phyloP scores from a whole-genome alignment of 2,797 vertebrate genomes.

The Phaenicophaeus curvirostris region DNA sequence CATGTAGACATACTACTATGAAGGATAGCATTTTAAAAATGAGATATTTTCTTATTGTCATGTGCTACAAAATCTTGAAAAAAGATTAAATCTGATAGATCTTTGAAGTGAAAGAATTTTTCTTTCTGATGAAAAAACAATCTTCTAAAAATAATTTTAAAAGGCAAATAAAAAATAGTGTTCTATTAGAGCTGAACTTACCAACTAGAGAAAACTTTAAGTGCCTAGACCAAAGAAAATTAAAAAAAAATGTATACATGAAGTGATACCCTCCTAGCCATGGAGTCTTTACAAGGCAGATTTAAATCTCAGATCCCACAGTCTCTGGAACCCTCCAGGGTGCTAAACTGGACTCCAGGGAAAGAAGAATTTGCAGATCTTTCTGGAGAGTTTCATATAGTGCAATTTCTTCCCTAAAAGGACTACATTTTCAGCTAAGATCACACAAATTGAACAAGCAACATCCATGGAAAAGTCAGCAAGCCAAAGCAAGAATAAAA shows the following conservation, averaged over 20 bases:
- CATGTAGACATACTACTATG: neutral
- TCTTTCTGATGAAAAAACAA: neutral
- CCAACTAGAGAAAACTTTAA: neutral
- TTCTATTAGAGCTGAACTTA: neutral
- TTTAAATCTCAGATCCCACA: neutral
- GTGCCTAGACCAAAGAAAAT: neutral
- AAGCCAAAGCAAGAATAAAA: neutral
- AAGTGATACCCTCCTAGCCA: neutral
- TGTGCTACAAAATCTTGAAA: neutral
- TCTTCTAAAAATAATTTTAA: neutral
- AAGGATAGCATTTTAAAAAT: neutral
- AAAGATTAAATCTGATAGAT: neutral
- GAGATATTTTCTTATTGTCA: neutral
- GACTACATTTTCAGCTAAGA: neutral
- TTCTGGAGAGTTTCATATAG: neutral
- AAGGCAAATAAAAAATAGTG: neutral
- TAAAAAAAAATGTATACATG: neutral
- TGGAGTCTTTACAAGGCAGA: neutral
- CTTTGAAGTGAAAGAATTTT: neutral
- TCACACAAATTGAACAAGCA: neutral
- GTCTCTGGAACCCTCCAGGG: neutral
- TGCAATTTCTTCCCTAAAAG: neutral
- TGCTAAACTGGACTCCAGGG: neutral
- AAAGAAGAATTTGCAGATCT: neutral
- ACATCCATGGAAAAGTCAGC: neutral